Evolutionary conservation across 2,888 invertebrate genomes (phyloP).

Genomic region (Mactromeris polynyma): DNA sequence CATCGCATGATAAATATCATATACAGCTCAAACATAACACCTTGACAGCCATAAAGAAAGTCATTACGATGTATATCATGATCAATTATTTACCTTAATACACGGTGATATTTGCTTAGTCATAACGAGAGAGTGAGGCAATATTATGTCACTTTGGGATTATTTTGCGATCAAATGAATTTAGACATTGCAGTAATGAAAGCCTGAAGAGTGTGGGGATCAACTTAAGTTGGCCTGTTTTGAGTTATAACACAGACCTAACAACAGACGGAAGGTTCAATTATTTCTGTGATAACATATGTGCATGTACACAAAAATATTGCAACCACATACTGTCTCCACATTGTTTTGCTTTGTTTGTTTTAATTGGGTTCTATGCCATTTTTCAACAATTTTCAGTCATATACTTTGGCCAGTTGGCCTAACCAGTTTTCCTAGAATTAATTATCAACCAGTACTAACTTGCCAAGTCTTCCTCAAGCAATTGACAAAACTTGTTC

Average conservation of each 20-base stretch:
- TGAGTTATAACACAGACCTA: background rate
- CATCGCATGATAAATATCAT: slow-evolving; percentile 6
- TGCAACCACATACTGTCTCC: no score
- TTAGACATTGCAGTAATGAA: background rate
- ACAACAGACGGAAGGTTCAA: background rate
- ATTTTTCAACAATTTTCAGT: no score
- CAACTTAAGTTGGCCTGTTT: background rate
- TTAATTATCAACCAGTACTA: no score
- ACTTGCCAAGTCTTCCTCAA: no score
- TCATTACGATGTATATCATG: background rate
- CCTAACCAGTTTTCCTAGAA: no score
- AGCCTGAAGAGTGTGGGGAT: background rate
- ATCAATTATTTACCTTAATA: slow-evolving; percentile 1
- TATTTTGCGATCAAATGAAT: background rate
- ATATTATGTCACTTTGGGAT: background rate
- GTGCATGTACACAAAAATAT: no score
- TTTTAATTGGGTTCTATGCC: no score
- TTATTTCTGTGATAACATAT: background rate
- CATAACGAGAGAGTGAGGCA: background rate
- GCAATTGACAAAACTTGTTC: no score
- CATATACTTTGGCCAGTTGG: no score
- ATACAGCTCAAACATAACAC: background rate
- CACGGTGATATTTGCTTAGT: background rate
- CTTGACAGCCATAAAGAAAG: background rate
- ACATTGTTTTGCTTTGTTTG: no score